A percentile compares a stretch with the other conserved stretches of the same genome.
These are phyloP conservation scores for Sycophila sp. DNA, from an alignment of 1,140 invertebrate species.

Conservation along the genomic window DNA sequence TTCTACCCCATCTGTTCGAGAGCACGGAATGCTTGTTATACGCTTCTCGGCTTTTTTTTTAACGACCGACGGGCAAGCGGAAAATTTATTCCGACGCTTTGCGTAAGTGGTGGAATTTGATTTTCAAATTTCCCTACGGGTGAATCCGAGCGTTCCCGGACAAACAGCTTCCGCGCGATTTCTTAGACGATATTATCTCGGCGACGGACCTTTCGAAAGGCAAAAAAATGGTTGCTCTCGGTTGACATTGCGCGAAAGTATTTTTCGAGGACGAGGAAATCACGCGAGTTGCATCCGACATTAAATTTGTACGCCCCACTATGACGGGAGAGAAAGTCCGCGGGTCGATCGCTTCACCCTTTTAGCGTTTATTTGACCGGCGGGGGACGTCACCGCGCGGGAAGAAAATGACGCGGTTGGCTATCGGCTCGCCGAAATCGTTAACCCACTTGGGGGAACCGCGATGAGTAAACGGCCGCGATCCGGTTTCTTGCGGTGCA, in stretches of 20 bases:
- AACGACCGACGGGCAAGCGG: too few species aligned
- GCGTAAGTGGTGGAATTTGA: too few species aligned
- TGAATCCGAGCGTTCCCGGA: neutral
- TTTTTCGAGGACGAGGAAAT: conserved; percentile 21
- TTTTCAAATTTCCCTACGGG: too few species aligned
- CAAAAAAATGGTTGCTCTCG: too few species aligned
- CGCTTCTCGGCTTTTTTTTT: too few species aligned
- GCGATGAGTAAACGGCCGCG: neutral
- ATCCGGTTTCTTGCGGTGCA: conserved; percentile 6
- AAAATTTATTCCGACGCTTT: too few species aligned
- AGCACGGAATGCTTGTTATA: too few species aligned
- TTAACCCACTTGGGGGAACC: conserved; percentile 13
- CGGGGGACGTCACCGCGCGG: neutral
- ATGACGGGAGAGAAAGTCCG: conserved; percentile 8
- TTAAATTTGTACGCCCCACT: too few species aligned
- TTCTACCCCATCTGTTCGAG: too few species aligned
- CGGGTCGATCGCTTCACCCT: neutral
- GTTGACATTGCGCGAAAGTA: conserved; percentile 2
- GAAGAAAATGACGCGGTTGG: neutral
- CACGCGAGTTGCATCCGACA: neutral
- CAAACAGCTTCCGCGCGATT: too few species aligned
- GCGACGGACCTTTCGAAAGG: too few species aligned
- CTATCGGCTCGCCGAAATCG: conserved; percentile 10
- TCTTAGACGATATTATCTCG: neutral
- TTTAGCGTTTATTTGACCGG: neutral